Percentiles rank a stretch among this genome's conserved stretches.
phyloP scores from a whole-genome alignment of 1,140 invertebrate genomes.

The Atopsyche davidsoni region DNA sequence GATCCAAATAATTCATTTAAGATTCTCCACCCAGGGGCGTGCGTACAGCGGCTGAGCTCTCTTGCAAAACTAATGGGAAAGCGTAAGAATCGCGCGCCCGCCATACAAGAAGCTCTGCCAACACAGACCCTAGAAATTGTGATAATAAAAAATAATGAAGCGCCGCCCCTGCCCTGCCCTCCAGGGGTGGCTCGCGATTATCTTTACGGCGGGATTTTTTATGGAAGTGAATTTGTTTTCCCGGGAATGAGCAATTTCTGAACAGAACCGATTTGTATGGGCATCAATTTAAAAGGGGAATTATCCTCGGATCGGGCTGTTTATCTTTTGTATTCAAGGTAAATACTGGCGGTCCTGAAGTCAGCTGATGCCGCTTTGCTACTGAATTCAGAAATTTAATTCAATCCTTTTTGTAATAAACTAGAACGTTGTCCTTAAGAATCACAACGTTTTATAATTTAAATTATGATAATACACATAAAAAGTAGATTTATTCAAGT shows the following conservation, averaged over 20 bases:
- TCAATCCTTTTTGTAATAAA: too few species aligned
- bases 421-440: too few species aligned
- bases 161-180: conserved; percentile 10
- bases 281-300: conserved; percentile 11
- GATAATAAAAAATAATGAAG: conserved; percentile 29
- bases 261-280: conserved; percentile 10
- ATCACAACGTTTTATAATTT: too few species aligned
- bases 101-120: background rate
- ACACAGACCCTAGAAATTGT: conserved; percentile 20
- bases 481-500: too few species aligned
- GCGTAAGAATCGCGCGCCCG: conserved; percentile 7
- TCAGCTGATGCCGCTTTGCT: too few species aligned
- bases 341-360: too few species aligned
- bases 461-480: too few species aligned
- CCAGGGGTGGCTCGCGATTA: background rate
- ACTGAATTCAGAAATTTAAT: too few species aligned
- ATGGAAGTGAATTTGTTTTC: conserved; percentile 10
- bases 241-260: conserved; percentile 14
- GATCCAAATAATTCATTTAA: too few species aligned
- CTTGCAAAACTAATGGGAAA: conserved; percentile 21
- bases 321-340: too few species aligned
- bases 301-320: background rate
- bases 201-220: conserved; percentile 3
- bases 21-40: conserved; percentile 1
- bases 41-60: conserved; percentile 5